phyloP scores from a whole-genome alignment of 2,113 vertebrate species.

The Australoheros scitulus region DNA sequence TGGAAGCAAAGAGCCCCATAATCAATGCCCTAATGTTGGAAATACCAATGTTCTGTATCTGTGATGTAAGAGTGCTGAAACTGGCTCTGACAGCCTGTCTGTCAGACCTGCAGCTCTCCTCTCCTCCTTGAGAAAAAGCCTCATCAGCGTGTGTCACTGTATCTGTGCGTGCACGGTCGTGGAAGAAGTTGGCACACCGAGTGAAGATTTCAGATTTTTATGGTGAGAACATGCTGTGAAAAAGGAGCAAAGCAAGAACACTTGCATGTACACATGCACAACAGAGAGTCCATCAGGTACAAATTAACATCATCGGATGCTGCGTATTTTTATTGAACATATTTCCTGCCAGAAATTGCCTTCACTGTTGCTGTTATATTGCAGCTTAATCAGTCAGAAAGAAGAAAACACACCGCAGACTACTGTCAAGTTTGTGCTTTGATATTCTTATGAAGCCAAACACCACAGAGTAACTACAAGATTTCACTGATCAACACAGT shows the following conservation, averaged over 20 bases:
- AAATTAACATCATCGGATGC: constrained; percentile 57
- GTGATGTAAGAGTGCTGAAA: constrained; percentile 55
- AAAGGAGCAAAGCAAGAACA: constrained; percentile 40
- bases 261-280: constrained; percentile 37
- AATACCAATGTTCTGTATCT: constrained; percentile 53
- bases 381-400: constrained; percentile 47
- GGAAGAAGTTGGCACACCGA: constrained; percentile 46
- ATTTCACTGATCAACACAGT: constrained; percentile 64
- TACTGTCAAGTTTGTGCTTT: constrained; percentile 61
- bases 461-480: constrained; percentile 65
- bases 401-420: constrained; percentile 43
- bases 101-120: constrained; percentile 19
- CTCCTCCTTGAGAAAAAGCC: background rate
- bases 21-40: constrained; percentile 62
- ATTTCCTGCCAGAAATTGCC: constrained; percentile 58
- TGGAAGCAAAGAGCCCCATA: constrained; percentile 41
- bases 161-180: constrained; percentile 4
- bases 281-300: constrained; percentile 48
- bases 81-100: constrained; percentile 55
- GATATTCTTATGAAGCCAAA: constrained; percentile 65
- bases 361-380: constrained; percentile 30
- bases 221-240: constrained; percentile 55
- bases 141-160: constrained; percentile 19
- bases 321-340: constrained; percentile 69
- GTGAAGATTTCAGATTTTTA: constrained; percentile 50